phyloP scores from a whole-genome alignment of 2,113 vertebrate genomes.

The Tricholaema leucomelas region DNA sequence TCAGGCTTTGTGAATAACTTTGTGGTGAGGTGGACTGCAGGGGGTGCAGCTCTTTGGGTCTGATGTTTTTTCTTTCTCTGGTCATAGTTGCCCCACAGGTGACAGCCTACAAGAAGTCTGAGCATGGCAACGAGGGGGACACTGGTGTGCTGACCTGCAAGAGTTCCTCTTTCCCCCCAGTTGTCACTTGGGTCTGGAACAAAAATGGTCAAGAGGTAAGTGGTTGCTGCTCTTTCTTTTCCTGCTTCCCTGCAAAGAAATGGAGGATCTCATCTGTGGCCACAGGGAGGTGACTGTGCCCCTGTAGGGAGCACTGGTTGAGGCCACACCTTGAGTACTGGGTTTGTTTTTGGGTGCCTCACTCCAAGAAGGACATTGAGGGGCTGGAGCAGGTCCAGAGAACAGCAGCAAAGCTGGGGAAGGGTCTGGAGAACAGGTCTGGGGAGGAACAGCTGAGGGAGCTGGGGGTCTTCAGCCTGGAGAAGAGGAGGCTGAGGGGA shows the following conservation, averaged over 20 bases:
- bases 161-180: constrained; percentile 72
- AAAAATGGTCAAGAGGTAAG: constrained; percentile 29
- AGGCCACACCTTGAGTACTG: too few species aligned
- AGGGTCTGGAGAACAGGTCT: too few species aligned
- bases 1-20: not conserved
- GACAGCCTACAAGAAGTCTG: constrained; percentile 81
- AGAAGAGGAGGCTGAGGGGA: too few species aligned
- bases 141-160: constrained; percentile 78
- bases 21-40: not conserved
- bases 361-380: too few species aligned
- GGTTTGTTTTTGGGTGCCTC: too few species aligned
- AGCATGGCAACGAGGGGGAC: constrained; percentile 88
- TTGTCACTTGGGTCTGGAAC: constrained; percentile 69
- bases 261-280: not conserved
- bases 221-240: not conserved
- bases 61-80: not conserved
- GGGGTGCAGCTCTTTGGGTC: too few species aligned
- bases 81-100: constrained; percentile 78
- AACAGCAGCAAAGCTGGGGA: too few species aligned
- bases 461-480: too few species aligned
- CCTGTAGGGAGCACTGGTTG: too few species aligned
- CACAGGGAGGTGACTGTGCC: too few species aligned
- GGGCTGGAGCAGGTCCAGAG: too few species aligned
- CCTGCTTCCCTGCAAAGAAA: not conserved
- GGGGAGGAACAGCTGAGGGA: too few species aligned